phyloP scores from a whole-genome alignment of 2,888 invertebrate species.

The Scrobipalpa costella region DNA sequence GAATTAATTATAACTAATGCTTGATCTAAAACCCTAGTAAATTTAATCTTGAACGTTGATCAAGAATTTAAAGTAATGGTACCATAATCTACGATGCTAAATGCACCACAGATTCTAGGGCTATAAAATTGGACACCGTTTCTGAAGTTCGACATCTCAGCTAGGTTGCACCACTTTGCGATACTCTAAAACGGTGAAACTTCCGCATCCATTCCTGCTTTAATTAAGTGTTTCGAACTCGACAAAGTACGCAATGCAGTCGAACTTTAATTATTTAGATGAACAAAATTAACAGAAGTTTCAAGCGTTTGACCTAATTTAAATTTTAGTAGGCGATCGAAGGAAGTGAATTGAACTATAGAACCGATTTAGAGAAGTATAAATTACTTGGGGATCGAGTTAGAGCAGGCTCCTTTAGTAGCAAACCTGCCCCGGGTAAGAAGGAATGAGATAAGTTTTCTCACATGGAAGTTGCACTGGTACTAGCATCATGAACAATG shows the following conservation, averaged over 20 bases:
- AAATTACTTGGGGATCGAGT: slow-evolving; percentile 26
- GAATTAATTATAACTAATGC: no score
- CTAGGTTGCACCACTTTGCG: slow-evolving; percentile 17
- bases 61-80: no score
- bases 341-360: slow-evolving; percentile 20
- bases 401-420: slow-evolving; percentile 8
- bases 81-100: background rate
- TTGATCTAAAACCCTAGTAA: no score
- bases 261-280: slow-evolving; percentile 22
- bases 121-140: background rate
- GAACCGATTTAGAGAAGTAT: slow-evolving; percentile 27
- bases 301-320: slow-evolving; percentile 22
- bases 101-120: background rate
- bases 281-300: slow-evolving; percentile 24
- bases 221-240: slow-evolving; percentile 22
- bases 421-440: background rate
- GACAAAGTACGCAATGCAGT: slow-evolving; percentile 15
- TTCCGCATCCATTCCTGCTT: slow-evolving; percentile 12
- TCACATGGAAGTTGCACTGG: background rate
- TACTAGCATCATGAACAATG: background rate
- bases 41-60: no score
- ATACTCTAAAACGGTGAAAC: slow-evolving; percentile 5
- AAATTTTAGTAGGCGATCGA: slow-evolving; percentile 18
- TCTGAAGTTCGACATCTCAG: background rate
- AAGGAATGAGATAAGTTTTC: slow-evolving; percentile 19